These are phyloP conservation scores for Bacillus rossius DNA, from an alignment of 1,140 invertebrate genomes.

Conservation along the genomic window DNA sequence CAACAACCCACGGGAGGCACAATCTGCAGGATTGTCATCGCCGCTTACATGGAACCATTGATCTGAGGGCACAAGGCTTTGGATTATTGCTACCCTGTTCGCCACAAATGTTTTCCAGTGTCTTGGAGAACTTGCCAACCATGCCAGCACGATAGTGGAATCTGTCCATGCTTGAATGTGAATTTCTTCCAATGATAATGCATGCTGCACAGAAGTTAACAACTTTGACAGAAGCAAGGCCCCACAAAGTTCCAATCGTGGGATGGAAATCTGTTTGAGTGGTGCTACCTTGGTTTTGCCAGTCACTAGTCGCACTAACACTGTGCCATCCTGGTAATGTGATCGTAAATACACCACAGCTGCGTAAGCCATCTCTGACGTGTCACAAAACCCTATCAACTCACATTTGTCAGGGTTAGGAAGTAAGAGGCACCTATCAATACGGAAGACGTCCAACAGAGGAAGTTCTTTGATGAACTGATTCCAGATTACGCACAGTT, in stretches of 20 bases:
- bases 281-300: slow-evolving; percentile 39
- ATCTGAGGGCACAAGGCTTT: no score
- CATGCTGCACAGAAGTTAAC: neutral
- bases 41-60: no score
- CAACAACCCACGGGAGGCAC: no score
- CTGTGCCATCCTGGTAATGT: slow-evolving; percentile 11
- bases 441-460: slow-evolving; percentile 13
- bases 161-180: no score
- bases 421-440: slow-evolving; percentile 20
- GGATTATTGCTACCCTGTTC: no score
- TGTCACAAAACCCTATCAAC: slow-evolving; percentile 35
- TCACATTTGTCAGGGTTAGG: slow-evolving; percentile 14
- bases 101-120: no score
- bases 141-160: no score
- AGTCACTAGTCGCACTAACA: slow-evolving; percentile 22
- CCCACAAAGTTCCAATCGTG: slow-evolving; percentile 42
- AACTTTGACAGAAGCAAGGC: slow-evolving; percentile 32
- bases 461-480: slow-evolving; percentile 1
- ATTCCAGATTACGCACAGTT: neutral
- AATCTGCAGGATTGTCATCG: no score
- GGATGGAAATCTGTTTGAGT: slow-evolving; percentile 33
- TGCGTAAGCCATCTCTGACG: slow-evolving; percentile 29
- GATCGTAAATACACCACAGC: slow-evolving; percentile 27
- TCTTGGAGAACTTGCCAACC: slow-evolving; percentile 15
- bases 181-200: no score